Evolutionary conservation across 1,140 invertebrate genomes (phyloP).

Genomic region (Drosophila paulistorum): DNA sequence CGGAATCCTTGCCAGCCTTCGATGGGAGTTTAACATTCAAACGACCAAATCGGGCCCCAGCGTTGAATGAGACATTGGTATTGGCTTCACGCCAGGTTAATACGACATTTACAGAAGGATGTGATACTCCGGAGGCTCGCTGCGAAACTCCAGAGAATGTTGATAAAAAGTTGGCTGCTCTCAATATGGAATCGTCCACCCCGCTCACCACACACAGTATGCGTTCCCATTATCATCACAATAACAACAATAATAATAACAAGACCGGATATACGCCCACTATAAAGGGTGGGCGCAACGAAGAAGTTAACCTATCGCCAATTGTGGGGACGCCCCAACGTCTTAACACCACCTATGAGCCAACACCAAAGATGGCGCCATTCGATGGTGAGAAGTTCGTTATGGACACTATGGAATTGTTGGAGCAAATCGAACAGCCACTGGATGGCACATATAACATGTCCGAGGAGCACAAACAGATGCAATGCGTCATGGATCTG

Average conservation of each 20-base stretch:
- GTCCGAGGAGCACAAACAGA: slow-evolving; percentile 61
- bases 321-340: slow-evolving; percentile 57
- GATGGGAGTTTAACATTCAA: slow-evolving; percentile 55
- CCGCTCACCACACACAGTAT: slow-evolving; percentile 55
- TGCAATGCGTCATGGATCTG: slow-evolving; percentile 72
- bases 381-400: slow-evolving; percentile 51
- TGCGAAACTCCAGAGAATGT: slow-evolving; percentile 76
- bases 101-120: slow-evolving; percentile 65
- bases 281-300: slow-evolving; percentile 36
- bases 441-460: slow-evolving; percentile 54
- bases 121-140: slow-evolving; percentile 67
- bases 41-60: slow-evolving; percentile 16
- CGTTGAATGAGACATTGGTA: slow-evolving; percentile 59
- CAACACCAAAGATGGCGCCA: slow-evolving; percentile 18
- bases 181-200: slow-evolving; percentile 72
- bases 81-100: slow-evolving; percentile 54
- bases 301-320: slow-evolving; percentile 70
- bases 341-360: slow-evolving; percentile 38
- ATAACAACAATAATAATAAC: slow-evolving; percentile 41
- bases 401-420: slow-evolving; percentile 58
- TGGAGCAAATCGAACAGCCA: slow-evolving; percentile 75
- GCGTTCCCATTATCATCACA: slow-evolving; percentile 32
- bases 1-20: slow-evolving; percentile 26
- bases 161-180: slow-evolving; percentile 41
- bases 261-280: slow-evolving; percentile 63